Evolutionary conservation across 2,888 invertebrate genomes (phyloP).

Genomic region (Cephus spinipes): DNA sequence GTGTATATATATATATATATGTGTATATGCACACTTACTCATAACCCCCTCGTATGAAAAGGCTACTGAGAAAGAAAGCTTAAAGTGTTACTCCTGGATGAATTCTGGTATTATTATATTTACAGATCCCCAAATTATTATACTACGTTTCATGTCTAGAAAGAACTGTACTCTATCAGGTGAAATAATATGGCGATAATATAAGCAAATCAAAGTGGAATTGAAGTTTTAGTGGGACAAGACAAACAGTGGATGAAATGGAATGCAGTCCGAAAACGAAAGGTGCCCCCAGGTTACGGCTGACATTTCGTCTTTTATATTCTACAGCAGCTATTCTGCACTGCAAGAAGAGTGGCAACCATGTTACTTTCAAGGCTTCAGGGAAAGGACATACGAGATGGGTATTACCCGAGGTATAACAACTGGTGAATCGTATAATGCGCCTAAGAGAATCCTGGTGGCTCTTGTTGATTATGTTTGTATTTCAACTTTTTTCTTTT

Average conservation of each 20-base stretch:
- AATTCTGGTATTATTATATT: too few relatives aligned
- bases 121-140: neutral
- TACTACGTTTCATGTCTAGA: neutral
- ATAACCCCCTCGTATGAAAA: neutral
- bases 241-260: conserved; percentile 14
- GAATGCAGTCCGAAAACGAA: conserved; percentile 45
- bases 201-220: neutral
- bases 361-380: conserved; percentile 33
- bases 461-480: neutral
- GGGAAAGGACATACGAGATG: conserved; percentile 28
- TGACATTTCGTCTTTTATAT: conserved; percentile 36
- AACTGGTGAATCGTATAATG: neutral
- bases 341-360: neutral
- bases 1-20: neutral
- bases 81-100: neutral
- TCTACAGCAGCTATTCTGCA: neutral
- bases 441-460: neutral
- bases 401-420: neutral
- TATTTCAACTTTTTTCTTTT: conserved; percentile 31
- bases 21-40: neutral
- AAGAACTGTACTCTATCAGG: neutral
- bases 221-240: neutral
- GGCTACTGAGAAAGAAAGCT: neutral
- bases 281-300: conserved; percentile 32
- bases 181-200: neutral